These are phyloP conservation scores for Drosophila borborema DNA, from an alignment of 2,888 invertebrate genomes.

Conservation along the genomic window DNA sequence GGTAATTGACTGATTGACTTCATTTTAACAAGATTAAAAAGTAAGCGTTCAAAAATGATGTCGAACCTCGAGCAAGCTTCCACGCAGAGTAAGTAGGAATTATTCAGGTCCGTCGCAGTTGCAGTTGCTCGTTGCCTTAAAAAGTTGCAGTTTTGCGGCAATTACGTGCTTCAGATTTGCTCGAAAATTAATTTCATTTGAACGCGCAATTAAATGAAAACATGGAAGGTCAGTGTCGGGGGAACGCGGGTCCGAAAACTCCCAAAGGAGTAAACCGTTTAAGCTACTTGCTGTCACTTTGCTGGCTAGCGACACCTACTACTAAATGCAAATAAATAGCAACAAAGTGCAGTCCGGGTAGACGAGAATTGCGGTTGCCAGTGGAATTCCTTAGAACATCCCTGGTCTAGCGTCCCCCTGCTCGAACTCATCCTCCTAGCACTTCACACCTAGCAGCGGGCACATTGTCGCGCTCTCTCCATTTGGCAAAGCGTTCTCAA, in stretches of 20 bases:
- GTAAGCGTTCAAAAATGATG: slow-evolving; percentile 41
- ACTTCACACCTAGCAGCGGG: slow-evolving; percentile 53
- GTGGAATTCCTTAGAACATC: slow-evolving; percentile 5
- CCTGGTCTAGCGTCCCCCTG: background rate
- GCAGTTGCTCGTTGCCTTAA: slow-evolving; percentile 1
- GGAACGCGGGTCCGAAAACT: slow-evolving; percentile 7
- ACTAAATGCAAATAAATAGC: slow-evolving; percentile 72
- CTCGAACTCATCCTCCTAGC: background rate
- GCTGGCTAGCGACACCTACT: slow-evolving; percentile 33
- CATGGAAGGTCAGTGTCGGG: slow-evolving; percentile 52
- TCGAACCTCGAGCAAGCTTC: background rate
- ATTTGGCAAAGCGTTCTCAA: slow-evolving; percentile 35
- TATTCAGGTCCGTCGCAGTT: slow-evolving; percentile 14
- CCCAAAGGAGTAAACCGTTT: slow-evolving; percentile 57
- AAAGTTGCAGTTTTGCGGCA: slow-evolving; percentile 50
- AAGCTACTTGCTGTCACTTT: slow-evolving; percentile 75
- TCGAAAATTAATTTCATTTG: slow-evolving; percentile 75
- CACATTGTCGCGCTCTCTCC: slow-evolving; percentile 35
- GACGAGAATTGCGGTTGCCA: slow-evolving; percentile 42
- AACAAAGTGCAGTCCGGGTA: slow-evolving; percentile 60
- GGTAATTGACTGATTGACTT: slow-evolving; percentile 76
- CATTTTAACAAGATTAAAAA: slow-evolving; percentile 70
- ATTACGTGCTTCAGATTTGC: slow-evolving; percentile 61
- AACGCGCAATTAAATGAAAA: slow-evolving; percentile 74
- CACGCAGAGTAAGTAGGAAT: slow-evolving; percentile 4